Base-by-base conservation (phyloP, 2,888 invertebrate species). In the Heteropelma amictum region DNA sequence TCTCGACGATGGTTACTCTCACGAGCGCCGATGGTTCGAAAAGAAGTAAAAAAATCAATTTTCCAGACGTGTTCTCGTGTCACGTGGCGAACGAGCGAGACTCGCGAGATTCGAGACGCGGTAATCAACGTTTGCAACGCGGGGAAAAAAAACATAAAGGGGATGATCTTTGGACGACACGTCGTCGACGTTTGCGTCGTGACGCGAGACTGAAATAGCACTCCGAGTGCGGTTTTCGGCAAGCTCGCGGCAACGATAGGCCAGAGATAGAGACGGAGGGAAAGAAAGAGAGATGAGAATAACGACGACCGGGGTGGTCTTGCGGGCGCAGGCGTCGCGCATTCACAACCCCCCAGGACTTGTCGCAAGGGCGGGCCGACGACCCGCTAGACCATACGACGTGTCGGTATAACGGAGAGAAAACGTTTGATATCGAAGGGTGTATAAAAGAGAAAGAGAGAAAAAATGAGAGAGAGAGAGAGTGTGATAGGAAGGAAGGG, bases 291-390 rank as follows among this genome's bases (percentile, higher is more conserved):
- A 61, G 53, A 65, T 12, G 51, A 65, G 45, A 58, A 65, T 38
- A 56, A 33, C 49, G 60, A 58, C 61, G 40, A 58, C 49, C 77
- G 70, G 74, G 74, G 60, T 70, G 74, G 76, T 76, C 73, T 72
- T 72, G n/a, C n/a, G 68, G 68, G 83, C 84, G 83, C 84, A 83
- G 77, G 84, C 84, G 84, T 81, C 74, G 72, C 72, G 63, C 76
- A 64, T 72, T 72, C 77, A 72, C 72, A 73, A 72, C 72, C 76
- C 76, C 65, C 76, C 67, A 51, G 76, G 63, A 72, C 23, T 76
- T 76, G 77, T 72, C 76, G 76, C 77, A 72, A 77, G 71, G 77
- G 77, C 76, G 77, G 70, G 68, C 77, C 75, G 64, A 51, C 77
- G 60, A 77, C 47, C 63, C 60, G 69, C 58, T 68, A 58, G 76